These are phyloP conservation scores for Macrotis lagotis DNA, from an alignment of 2,113 vertebrate species.

Conservation along the genomic window DNA sequence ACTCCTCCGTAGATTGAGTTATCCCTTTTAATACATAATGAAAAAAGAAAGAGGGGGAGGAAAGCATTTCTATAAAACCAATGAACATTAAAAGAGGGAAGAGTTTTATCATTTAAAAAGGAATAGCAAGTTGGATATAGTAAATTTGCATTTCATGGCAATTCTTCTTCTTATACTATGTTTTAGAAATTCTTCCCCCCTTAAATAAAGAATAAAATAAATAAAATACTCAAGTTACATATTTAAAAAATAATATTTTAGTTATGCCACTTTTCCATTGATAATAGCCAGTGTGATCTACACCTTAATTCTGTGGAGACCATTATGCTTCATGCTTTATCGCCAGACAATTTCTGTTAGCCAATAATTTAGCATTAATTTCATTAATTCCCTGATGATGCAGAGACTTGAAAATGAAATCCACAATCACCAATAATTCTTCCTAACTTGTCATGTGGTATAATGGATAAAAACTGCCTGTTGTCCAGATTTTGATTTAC, in stretches of 20 bases:
- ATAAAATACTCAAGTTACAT: too few species aligned
- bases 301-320: neutral
- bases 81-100: neutral
- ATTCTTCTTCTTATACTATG: too few species aligned
- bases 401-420: neutral
- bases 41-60: neutral
- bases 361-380: neutral
- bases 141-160: too few species aligned
- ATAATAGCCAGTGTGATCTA: too few species aligned
- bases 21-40: neutral
- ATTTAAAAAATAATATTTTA: neutral
- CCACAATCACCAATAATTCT: neutral
- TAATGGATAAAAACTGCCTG: neutral
- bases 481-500: neutral
- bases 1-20: neutral
- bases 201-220: too few species aligned
- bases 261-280: too few species aligned
- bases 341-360: neutral
- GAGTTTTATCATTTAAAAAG: too few species aligned
- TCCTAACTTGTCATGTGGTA: neutral
- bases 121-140: too few species aligned
- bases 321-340: neutral
- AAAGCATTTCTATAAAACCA: neutral
- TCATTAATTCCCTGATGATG: neutral
- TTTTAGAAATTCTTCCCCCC: too few species aligned